Evolutionary conservation across 1,140 invertebrate species (phyloP).

Genomic region (Triops cancriformis): DNA sequence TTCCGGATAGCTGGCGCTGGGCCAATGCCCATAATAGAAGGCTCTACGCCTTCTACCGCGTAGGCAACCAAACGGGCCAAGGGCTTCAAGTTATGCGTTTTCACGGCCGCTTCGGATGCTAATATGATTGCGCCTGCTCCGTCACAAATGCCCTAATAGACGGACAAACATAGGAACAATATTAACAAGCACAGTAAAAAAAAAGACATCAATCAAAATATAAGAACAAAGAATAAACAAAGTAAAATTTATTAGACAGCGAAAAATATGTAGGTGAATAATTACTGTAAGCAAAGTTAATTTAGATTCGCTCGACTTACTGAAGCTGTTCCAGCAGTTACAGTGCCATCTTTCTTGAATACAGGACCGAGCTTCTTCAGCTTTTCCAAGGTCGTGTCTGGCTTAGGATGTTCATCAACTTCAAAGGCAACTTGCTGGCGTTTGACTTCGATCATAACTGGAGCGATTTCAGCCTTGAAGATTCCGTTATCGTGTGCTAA

Average conservation of each 20-base stretch:
- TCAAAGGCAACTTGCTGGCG: slow-evolving; percentile 68
- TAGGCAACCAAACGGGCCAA: slow-evolving; percentile 66
- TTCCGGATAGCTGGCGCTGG: slow-evolving; percentile 84
- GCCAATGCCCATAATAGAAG: slow-evolving; percentile 77
- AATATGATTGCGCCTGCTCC: slow-evolving; percentile 85
- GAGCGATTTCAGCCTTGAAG: slow-evolving; percentile 80
- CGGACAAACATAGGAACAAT: slow-evolving; percentile 27
- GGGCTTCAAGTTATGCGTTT: slow-evolving; percentile 67
- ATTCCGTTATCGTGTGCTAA: slow-evolving; percentile 73
- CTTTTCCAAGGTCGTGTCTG: slow-evolving; percentile 72
- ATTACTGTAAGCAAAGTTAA: not conserved
- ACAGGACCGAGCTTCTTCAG: slow-evolving; percentile 72
- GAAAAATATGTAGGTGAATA: too few species aligned
- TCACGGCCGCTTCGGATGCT: slow-evolving; percentile 80
- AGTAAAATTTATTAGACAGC: too few species aligned
- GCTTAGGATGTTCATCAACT: slow-evolving; percentile 89
- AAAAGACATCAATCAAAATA: not conserved
- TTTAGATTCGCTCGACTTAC: slow-evolving; percentile 47
- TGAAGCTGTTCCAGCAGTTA: slow-evolving; percentile 91
- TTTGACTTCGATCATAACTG: slow-evolving; percentile 74
- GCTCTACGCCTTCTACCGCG: slow-evolving; percentile 69
- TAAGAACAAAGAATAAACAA: not conserved
- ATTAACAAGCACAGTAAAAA: slow-evolving; percentile 15
- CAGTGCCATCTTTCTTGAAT: slow-evolving; percentile 92
- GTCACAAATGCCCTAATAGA: slow-evolving; percentile 79